A percentile compares a stretch with the other conserved stretches of the same genome.
phyloP scores from a whole-genome alignment of 2,797 vertebrate species.

The Ceryle rudis region DNA sequence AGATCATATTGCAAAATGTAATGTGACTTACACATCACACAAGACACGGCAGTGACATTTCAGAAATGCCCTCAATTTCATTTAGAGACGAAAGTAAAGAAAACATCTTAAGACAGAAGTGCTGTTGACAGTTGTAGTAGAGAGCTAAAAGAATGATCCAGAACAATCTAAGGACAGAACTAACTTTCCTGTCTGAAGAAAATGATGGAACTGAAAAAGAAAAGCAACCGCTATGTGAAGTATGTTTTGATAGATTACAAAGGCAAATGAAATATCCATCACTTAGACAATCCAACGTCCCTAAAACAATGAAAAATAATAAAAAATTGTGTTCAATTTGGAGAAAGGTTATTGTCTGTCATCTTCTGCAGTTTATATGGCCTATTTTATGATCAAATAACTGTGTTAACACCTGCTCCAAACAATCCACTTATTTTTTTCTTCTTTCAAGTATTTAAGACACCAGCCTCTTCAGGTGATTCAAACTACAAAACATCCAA shows the following conservation, averaged over 20 bases:
- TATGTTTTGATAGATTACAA: neutral
- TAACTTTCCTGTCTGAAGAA: neutral
- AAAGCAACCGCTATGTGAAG: neutral
- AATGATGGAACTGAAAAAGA: neutral
- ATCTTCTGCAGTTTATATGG: neutral
- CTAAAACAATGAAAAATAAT: neutral
- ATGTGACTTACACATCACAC: neutral
- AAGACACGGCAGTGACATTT: neutral
- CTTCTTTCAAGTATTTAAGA: neutral
- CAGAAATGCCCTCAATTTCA: neutral
- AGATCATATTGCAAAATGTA: neutral
- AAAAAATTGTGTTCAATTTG: fast-evolving
- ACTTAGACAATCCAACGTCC: neutral
- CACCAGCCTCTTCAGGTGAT: neutral
- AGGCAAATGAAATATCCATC: neutral
- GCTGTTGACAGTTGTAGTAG: neutral
- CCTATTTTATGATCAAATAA: neutral
- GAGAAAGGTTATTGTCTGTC: neutral
- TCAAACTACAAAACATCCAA: neutral
- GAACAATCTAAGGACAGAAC: neutral
- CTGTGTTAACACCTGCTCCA: neutral
- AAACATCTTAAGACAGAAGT: neutral
- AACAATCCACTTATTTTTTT: neutral
- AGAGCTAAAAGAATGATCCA: neutral
- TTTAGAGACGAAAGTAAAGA: neutral